A percentile compares a stretch with the other conserved stretches of the same genome.
Conservation (phyloP, 2,797 vertebrate genomes). For the Squalus acanthias region DNA sequence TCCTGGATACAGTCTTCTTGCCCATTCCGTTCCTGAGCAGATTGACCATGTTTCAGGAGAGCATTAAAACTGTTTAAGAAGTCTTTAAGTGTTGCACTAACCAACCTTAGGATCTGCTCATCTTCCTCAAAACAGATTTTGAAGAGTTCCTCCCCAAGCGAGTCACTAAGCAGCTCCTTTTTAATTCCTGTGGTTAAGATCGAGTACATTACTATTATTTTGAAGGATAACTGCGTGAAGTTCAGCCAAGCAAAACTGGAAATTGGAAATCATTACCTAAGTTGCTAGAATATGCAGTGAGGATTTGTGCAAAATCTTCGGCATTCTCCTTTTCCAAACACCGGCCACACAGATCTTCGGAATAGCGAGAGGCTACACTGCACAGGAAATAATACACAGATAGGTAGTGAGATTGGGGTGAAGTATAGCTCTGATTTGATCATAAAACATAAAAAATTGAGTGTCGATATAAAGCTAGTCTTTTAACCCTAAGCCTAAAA, state of each 20-base stretch:
- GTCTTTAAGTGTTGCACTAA: conserved; percentile 91
- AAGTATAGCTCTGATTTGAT: too few species aligned
- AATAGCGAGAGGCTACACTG: conserved; percentile 51
- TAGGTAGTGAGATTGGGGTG: background rate
- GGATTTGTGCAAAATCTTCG: conserved; percentile 75
- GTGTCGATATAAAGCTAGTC: too few species aligned
- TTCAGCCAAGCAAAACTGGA: background rate
- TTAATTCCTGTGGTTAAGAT: conserved; percentile 64
- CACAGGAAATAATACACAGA: conserved; percentile 42
- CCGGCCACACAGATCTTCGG: conserved; percentile 57
- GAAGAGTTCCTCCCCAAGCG: conserved; percentile 86
- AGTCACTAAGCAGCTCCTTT: conserved; percentile 67
- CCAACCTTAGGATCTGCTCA: conserved; percentile 80
- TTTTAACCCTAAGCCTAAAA: too few species aligned
- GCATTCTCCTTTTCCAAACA: conserved; percentile 68
- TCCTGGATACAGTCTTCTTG: conserved; percentile 62
- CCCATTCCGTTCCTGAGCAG: conserved; percentile 43
- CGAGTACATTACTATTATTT: conserved; percentile 34
- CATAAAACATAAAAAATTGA: too few species aligned
- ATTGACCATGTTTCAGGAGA: conserved; percentile 76
- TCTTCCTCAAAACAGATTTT: conserved; percentile 92
- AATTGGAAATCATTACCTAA: conserved; percentile 65
- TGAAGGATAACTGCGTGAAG: background rate
- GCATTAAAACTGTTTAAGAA: conserved; percentile 97
- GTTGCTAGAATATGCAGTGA: conserved; percentile 69